Evolutionary conservation across 2,797 vertebrate species (phyloP), one percentile per base, ranked within the genome.

Genomic region (Tinamus major): DNA sequence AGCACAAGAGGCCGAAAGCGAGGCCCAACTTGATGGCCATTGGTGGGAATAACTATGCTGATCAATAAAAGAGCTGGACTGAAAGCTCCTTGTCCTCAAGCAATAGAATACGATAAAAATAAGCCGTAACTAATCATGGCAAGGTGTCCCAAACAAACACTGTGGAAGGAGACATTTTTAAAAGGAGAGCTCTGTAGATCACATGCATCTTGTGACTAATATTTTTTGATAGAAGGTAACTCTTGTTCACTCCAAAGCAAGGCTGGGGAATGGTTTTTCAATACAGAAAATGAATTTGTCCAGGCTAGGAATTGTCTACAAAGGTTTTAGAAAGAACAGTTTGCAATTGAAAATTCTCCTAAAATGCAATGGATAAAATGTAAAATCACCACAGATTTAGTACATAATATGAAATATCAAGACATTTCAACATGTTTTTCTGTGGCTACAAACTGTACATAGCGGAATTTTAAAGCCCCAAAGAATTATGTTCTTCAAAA

Each of bases 401-500:
- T 55, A 84, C 37, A 29, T 89, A 78, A 69, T 90, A 88, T 41
- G 85, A 95, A 91, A 96, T 46, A 80, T 39, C 89, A 89, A 92
- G 63, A 91, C 56, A 88, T 78, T 89, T 91, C 94, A 90, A 88
- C 91, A 93, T 92, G 88, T 93, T 93, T 96, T 89, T 49, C 59
- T 79, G 85, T 93, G 91, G 87, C 92, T 92, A 94, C 59, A 93
- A 85, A 91, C 88, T 95, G 88, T 94, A 96, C 91, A 94, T 33
- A 77, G 86, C 81, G 94, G 77, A 97, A 92, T 88, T 91, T 94
- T 86, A 94, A 35, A 91, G 96, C 87, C 84, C 91, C 92, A 93
- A 92, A 92, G 94, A 96, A 95, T 37, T 85, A 65, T 82, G 82
- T 91, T 97, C 93, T 97, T 97, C 93, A 95, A 97, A 97, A 92